Evolutionary conservation across 2,113 vertebrate genomes (phyloP), one percentile per base, ranked within the genome.

Genomic region (Formicarius rufipectus): DNA sequence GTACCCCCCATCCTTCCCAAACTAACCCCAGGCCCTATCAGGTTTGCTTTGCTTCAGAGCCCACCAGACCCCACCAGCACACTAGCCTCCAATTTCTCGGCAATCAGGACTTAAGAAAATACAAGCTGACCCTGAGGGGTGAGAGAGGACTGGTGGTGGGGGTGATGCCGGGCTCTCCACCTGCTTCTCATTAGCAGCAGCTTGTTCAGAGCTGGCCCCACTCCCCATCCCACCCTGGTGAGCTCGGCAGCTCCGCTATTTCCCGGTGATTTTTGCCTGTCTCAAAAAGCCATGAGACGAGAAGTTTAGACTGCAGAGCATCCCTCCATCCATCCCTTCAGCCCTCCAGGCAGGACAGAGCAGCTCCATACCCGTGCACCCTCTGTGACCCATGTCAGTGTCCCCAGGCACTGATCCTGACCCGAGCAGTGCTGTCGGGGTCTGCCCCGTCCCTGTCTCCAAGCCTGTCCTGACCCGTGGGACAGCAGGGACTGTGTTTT

Each of bases 141-240:
- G 92, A 77, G 77, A 22, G 30, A 55, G 60, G 63, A 35, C 27
- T 22, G 11, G 50, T 28, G 56, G 24, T n/a, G 28, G 35, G 12
- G 18, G 13, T 0, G 1, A 58, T 0, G 28, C 78, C 1, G 10
- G 50, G 55, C 68, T 59, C 63, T 76, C 71, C 22, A 39, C 92
- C 96, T 97, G 95, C 93, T 97, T 97, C 91, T 97, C 92, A 94
- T 97, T 96, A 96, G 63, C 85, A 95, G 90, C 87, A 71, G 93
- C 80, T 84, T 56, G 40, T 68, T 89, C 90, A 87, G 88, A 4
- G 0, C 75, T 14, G 7, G 63, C 85, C 59, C 52, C 0, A 0
- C 71, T 87, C 85, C 63, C 72, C 31, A 6, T 86, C 87, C 47
- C 60, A 27, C 37, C 49, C 52, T 15, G 21, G 74, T 3, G 23